These are phyloP conservation scores for Cotesia glomerata DNA, from an alignment of 1,140 invertebrate species.

Conservation along the genomic window DNA sequence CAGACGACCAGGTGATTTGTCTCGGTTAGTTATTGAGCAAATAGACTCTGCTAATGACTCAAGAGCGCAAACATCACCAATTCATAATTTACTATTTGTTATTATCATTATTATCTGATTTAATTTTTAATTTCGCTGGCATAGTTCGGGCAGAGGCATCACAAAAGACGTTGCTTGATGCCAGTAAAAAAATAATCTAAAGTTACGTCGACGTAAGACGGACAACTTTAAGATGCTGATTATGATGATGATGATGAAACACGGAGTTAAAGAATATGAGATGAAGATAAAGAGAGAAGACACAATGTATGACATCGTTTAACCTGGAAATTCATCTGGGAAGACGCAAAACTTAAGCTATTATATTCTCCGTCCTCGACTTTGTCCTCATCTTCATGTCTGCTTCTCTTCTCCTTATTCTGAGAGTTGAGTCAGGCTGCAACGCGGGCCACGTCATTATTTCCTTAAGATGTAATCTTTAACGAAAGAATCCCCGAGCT, in stretches of 20 bases:
- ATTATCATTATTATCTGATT: too few species aligned
- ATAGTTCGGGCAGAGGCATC: too few species aligned
- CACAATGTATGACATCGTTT: constrained; percentile 5
- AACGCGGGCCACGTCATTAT: constrained; percentile 5
- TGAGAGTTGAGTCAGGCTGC: neutral
- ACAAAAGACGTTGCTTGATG: too few species aligned
- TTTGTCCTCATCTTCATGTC: constrained; percentile 2
- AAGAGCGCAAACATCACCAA: too few species aligned
- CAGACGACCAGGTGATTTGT: too few species aligned
- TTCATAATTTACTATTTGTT: too few species aligned
- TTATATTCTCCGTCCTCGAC: constrained; percentile 27
- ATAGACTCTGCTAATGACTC: too few species aligned
- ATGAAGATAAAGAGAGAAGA: neutral
- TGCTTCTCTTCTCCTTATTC: constrained; percentile 2
- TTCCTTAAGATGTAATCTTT: constrained; percentile 24
- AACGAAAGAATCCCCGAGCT: neutral
- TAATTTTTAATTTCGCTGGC: too few species aligned
- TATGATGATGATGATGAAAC: neutral
- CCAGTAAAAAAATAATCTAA: too few species aligned
- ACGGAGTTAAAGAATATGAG: neutral
- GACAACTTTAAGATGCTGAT: neutral
- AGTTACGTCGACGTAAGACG: too few species aligned
- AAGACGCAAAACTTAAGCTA: constrained; percentile 37
- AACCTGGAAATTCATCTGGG: constrained; percentile 36
- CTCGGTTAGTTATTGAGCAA: too few species aligned